Percentiles rank a stretch among this genome's conserved stretches.
These are phyloP conservation scores for Drosophila prosaltans DNA, from an alignment of 1,140 invertebrate genomes.

Conservation along the genomic window DNA sequence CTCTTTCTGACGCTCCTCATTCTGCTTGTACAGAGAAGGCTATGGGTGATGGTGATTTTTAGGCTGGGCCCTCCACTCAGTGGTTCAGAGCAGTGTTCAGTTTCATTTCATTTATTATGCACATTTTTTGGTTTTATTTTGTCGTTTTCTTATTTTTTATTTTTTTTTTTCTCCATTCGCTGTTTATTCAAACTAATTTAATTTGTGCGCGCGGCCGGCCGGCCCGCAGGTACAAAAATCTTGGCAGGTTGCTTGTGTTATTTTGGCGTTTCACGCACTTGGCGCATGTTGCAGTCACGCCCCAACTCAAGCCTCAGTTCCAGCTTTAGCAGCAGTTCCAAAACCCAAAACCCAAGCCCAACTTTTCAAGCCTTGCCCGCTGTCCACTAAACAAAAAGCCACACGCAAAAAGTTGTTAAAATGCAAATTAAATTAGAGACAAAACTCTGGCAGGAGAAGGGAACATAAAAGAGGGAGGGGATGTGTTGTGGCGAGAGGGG, in stretches of 20 bases:
- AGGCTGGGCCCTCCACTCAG: conserved; percentile 55
- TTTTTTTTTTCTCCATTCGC: conserved; percentile 49
- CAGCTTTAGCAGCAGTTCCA: neutral
- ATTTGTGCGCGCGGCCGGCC: conserved; percentile 69
- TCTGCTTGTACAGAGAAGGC: neutral
- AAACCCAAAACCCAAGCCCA: conserved; percentile 2
- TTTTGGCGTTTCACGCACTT: conserved; percentile 80
- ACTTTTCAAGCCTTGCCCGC: conserved; percentile 26
- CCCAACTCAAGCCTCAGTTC: conserved; percentile 35
- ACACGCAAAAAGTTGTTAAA: conserved; percentile 82
- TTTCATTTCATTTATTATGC: conserved; percentile 77
- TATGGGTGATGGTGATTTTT: conserved; percentile 44
- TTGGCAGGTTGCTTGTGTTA: conserved; percentile 76
- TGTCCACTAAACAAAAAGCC: conserved; percentile 55
- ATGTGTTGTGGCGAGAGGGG: neutral
- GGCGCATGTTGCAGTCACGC: conserved; percentile 79
- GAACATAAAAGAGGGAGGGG: too few relatives aligned
- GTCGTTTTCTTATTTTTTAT: conserved; percentile 43
- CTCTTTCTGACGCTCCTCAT: neutral
- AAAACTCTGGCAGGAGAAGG: conserved; percentile 53
- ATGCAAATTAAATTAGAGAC: conserved; percentile 81
- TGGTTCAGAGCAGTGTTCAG: conserved; percentile 20
- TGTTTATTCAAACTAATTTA: conserved; percentile 82
- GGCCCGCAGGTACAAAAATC: conserved; percentile 67
- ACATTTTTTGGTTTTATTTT: conserved; percentile 54